Percentiles rank a stretch among this genome's conserved stretches.
Conservation (phyloP, 1,140 invertebrate genomes). For the Lethocerus indicus region DNA sequence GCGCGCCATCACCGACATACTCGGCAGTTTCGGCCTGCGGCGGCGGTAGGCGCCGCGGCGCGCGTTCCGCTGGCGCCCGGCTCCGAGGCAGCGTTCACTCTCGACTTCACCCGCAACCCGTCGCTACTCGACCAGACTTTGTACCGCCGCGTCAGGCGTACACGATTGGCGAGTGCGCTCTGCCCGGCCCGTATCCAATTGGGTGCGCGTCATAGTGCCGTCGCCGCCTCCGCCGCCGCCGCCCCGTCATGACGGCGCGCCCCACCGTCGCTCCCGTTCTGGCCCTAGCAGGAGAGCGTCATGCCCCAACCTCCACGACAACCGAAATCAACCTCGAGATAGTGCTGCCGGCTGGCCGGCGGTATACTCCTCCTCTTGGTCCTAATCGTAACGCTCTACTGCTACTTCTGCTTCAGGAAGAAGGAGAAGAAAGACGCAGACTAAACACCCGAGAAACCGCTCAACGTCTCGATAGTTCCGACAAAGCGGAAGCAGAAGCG, state of each 20-base stretch:
- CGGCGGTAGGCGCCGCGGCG: constrained; percentile 22
- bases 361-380: constrained; percentile 22
- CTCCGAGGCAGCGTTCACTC: constrained; percentile 25
- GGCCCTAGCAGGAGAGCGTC: constrained; percentile 19
- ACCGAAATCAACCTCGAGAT: constrained; percentile 22
- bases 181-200: constrained; percentile 34
- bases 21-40: constrained; percentile 24
- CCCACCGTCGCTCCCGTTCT: constrained; percentile 22
- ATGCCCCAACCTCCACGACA: constrained; percentile 20
- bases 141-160: too few species aligned
- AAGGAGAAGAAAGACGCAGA: constrained; percentile 18
- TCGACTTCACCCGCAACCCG: constrained; percentile 27
- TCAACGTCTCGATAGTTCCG: constrained; percentile 20
- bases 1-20: too few species aligned
- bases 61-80: constrained; percentile 25
- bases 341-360: constrained; percentile 24
- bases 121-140: constrained; percentile 27
- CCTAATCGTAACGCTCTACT: constrained; percentile 25
- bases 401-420: constrained; percentile 28
- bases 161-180: constrained; percentile 19
- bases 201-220: constrained; percentile 30
- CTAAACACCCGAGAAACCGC: constrained; percentile 18
- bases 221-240: constrained; percentile 28
- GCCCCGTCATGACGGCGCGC: constrained; percentile 24
- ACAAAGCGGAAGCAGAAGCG: constrained; percentile 16